Conservation (phyloP, 2,113 vertebrate genomes). For the Barnardius zonarius region DNA sequence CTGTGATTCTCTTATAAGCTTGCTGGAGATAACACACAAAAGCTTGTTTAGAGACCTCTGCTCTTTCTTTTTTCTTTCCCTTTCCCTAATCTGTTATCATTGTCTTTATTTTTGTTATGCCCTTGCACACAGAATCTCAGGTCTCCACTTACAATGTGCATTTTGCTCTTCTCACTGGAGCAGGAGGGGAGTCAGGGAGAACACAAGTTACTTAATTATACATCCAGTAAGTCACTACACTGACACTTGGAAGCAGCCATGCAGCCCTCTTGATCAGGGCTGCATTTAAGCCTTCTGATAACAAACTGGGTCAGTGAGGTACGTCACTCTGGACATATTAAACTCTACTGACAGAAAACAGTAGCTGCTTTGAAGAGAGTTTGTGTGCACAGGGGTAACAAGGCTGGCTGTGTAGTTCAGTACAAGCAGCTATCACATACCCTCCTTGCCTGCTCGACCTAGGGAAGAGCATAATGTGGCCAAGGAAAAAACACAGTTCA, state of each 20-base stretch:
- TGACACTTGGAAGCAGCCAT: background rate
- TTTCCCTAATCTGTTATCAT: background rate
- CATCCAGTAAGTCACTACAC: background rate
- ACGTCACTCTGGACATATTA: background rate
- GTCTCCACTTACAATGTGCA: background rate
- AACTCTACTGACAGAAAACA: background rate
- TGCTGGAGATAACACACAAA: conserved; percentile 1
- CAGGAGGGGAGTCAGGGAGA: background rate
- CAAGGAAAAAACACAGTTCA: background rate
- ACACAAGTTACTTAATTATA: background rate
- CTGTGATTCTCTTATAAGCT: conserved; percentile 1
- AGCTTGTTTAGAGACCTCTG: background rate
- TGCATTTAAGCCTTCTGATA: background rate
- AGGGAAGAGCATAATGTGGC: background rate
- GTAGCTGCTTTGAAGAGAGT: background rate
- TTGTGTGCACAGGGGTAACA: background rate
- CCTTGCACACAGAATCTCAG: background rate
- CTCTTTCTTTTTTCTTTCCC: background rate
- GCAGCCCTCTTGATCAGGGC: background rate
- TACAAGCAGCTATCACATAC: background rate
- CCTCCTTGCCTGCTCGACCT: background rate
- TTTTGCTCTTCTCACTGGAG: background rate
- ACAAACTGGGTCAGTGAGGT: background rate
- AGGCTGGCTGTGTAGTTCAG: background rate
- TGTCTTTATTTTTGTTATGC: background rate